phyloP scores from a whole-genome alignment of 1,140 invertebrate species.

The Microplitis mediator region DNA sequence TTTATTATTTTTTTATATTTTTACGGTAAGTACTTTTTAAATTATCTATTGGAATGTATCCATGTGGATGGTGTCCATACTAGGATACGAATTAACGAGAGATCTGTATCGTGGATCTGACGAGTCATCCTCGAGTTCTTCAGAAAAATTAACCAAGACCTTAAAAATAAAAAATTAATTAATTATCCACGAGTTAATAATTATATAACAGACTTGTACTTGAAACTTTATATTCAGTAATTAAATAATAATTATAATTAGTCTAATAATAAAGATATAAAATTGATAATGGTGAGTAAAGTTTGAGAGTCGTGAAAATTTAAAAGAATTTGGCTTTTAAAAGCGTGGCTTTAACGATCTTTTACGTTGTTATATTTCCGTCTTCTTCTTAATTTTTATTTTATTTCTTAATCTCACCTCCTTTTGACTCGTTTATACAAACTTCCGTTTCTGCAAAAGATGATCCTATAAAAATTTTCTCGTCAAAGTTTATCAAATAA shows the following conservation, averaged over 20 bases:
- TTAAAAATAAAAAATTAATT: conserved; percentile 30
- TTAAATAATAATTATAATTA: no score
- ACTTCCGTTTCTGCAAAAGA: conserved; percentile 3
- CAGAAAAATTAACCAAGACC: conserved; percentile 57
- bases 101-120: conserved; percentile 33
- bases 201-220: background rate
- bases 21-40: background rate
- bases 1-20: background rate
- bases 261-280: no score
- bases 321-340: background rate
- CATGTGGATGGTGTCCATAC: conserved; percentile 51
- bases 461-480: conserved; percentile 15
- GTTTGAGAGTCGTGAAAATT: conserved; percentile 4
- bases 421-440: background rate
- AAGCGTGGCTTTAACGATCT: background rate
- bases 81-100: conserved; percentile 42
- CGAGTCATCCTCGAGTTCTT: conserved; percentile 45
- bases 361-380: background rate
- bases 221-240: background rate
- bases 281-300: background rate
- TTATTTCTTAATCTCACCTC: no score
- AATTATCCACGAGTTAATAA: background rate
- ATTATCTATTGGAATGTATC: conserved; percentile 43
- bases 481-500: conserved; percentile 10
- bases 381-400: background rate